These are phyloP conservation scores for Hippocampus comes DNA, from an alignment of 2,113 vertebrate genomes.

Conservation along the genomic window DNA sequence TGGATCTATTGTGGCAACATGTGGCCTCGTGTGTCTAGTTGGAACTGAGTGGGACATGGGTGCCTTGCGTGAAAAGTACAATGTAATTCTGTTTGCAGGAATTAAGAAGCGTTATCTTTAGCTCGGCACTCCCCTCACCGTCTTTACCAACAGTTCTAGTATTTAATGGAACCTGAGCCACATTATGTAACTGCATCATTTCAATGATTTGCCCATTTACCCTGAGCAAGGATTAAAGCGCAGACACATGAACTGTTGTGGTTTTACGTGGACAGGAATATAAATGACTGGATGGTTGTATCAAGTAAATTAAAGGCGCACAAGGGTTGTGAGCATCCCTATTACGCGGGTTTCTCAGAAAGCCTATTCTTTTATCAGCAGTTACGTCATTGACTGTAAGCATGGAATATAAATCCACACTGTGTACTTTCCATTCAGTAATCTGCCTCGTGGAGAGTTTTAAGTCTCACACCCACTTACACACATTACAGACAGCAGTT, in stretches of 20 bases:
- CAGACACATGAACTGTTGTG: slow-evolving; percentile 23
- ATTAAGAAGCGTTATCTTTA: neutral
- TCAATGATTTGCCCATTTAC: slow-evolving; percentile 16
- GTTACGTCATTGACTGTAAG: slow-evolving; percentile 27
- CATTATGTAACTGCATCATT: slow-evolving; percentile 26
- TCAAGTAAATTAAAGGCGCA: slow-evolving; percentile 16
- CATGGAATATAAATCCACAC: slow-evolving; percentile 41
- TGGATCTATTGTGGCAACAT: no score
- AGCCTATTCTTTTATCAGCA: slow-evolving; percentile 10
- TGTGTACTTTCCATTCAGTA: slow-evolving; percentile 40
- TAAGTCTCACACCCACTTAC: slow-evolving; percentile 22
- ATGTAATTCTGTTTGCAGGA: neutral
- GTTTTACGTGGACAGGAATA: neutral
- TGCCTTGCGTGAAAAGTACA: neutral
- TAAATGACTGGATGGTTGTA: neutral
- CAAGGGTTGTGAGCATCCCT: neutral
- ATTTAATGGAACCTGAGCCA: slow-evolving; percentile 20
- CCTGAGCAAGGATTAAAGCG: slow-evolving; percentile 27
- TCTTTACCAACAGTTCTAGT: slow-evolving; percentile 1
- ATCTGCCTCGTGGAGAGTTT: slow-evolving; percentile 35
- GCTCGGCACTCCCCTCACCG: neutral
- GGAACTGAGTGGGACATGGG: neutral
- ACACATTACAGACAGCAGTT: slow-evolving; percentile 14
- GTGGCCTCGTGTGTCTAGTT: no score
- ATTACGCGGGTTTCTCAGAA: neutral